phyloP scores from a whole-genome alignment of 2,113 vertebrate species.

The Dromaius novaehollandiae region DNA sequence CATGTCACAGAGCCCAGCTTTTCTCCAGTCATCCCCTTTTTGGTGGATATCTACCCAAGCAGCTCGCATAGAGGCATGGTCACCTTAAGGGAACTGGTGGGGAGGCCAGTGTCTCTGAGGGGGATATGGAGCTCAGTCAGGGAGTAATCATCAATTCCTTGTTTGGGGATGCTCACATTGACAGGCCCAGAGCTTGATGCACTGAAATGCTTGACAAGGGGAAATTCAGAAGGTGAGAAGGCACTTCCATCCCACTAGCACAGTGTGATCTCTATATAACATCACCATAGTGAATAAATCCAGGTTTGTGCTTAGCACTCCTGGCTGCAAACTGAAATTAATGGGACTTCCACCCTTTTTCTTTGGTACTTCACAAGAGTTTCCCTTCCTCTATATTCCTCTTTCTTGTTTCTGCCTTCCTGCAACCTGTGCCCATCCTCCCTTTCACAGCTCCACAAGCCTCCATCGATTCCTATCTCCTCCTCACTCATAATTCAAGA shows the following conservation, averaged over 20 bases:
- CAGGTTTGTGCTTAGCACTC: not conserved
- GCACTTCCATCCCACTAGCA: not conserved
- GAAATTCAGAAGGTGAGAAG: not conserved
- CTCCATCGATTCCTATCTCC: not conserved
- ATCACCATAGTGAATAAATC: not conserved
- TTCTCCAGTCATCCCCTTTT: not conserved
- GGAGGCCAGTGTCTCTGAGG: not conserved
- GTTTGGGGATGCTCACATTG: not conserved
- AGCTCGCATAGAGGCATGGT: rapidly evolving
- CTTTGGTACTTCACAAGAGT: not conserved
- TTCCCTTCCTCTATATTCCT: not conserved
- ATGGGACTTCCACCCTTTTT: not conserved
- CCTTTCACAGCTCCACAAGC: not conserved
- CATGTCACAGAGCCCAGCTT: not conserved
- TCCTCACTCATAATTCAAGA: not conserved
- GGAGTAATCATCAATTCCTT: not conserved
- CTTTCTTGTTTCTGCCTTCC: not conserved
- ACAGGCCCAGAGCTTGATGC: not conserved
- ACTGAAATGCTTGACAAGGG: not conserved
- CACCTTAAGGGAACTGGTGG: not conserved
- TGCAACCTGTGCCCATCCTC: not conserved
- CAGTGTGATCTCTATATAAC: not conserved
- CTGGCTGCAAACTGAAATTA: not conserved
- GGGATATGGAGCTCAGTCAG: too few relatives aligned
- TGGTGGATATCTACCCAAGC: not conserved